Conservation (phyloP, 2,113 vertebrate species). For the Malurus melanocephalus region DNA sequence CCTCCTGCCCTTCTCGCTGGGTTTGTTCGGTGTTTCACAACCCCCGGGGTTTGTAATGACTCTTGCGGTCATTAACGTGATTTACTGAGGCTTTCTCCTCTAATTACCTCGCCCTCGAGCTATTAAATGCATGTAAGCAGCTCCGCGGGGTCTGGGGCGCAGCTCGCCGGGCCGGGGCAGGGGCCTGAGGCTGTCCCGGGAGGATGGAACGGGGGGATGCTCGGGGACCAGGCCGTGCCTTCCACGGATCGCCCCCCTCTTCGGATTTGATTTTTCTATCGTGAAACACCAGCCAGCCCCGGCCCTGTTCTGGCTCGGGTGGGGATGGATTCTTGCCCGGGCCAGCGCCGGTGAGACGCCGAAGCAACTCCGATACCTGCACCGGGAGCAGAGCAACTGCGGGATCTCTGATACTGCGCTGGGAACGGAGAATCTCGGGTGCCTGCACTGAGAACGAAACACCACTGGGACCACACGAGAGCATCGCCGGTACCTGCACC, state of each 20-base stretch:
- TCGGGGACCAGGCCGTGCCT: not conserved
- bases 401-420: not conserved
- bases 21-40: conserved; percentile 4
- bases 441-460: not conserved
- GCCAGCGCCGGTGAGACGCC: not conserved
- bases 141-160: not conserved
- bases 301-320: too few species aligned
- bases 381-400: accelerated
- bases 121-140: conserved; percentile 26
- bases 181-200: accelerated
- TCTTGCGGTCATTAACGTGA: conserved; percentile 59
- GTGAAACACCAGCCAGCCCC: not conserved
- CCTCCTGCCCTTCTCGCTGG: not conserved
- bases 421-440: not conserved
- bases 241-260: accelerated
- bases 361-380: not conserved
- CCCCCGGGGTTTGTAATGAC: conserved; percentile 12
- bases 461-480: not conserved
- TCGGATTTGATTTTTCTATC: not conserved
- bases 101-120: conserved; percentile 44
- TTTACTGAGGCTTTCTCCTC: conserved; percentile 51
- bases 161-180: not conserved
- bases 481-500: too few species aligned
- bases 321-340: accelerated
- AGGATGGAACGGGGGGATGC: not conserved